phyloP scores from a whole-genome alignment of 2,113 vertebrate species.

The Aramus guarauna region DNA sequence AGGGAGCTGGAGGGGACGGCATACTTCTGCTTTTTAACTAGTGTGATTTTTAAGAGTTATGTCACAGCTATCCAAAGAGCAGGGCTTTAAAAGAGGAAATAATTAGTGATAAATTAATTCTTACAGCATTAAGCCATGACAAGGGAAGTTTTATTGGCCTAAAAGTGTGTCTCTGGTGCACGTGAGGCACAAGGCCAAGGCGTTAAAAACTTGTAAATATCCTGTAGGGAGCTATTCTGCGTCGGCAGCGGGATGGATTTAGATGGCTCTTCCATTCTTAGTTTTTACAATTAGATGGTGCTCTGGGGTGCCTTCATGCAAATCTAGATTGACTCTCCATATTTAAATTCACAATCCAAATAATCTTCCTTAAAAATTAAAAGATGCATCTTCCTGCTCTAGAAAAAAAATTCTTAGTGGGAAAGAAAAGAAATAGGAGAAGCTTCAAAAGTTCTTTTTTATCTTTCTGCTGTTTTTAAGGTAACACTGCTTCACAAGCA shows the following conservation, averaged over 20 bases:
- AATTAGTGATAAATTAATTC: constrained; percentile 64
- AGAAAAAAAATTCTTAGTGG: not conserved
- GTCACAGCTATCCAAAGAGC: constrained; percentile 34
- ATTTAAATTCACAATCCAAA: not conserved
- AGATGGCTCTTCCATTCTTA: constrained; percentile 28
- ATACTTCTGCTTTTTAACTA: not conserved
- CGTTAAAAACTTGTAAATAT: constrained; percentile 45
- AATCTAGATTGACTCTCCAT: not conserved
- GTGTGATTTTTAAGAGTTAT: constrained; percentile 24
- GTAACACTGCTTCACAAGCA: not conserved
- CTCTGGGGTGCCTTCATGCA: constrained; percentile 25
- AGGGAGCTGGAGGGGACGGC: not conserved
- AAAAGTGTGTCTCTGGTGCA: constrained; percentile 21
- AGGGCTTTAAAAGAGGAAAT: constrained; percentile 44
- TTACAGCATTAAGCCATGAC: constrained; percentile 33
- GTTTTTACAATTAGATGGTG: constrained; percentile 17
- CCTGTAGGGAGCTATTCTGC: constrained; percentile 32
- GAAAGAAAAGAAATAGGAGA: not conserved
- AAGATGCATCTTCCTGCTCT: not conserved
- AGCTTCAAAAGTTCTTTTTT: not conserved
- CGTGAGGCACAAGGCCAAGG: constrained; percentile 41
- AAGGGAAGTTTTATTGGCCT: constrained; percentile 48
- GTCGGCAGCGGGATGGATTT: constrained; percentile 10
- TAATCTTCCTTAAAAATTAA: not conserved
- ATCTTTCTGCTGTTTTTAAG: not conserved